A percentile compares a stretch with the other conserved stretches of the same genome.
phyloP scores from a whole-genome alignment of 2,113 vertebrate species.

The Mellivora capensis region DNA sequence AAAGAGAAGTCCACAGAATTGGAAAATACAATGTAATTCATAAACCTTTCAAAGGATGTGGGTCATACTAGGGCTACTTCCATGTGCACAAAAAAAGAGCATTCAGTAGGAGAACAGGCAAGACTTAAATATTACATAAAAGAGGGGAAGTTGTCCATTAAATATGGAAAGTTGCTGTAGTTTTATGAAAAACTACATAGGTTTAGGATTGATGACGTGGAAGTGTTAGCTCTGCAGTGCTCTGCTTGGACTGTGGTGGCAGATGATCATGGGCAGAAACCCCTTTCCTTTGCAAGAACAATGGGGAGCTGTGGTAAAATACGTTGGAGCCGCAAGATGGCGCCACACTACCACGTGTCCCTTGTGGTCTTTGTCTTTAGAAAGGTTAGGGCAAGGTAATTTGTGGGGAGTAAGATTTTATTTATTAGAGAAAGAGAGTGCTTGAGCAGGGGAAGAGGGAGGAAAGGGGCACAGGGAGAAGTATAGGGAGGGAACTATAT shows the following conservation, averaged over 20 bases:
- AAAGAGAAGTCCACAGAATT: neutral
- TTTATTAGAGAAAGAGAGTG: neutral
- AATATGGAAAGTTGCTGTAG: neutral
- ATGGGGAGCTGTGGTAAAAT: neutral
- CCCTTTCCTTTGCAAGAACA: neutral
- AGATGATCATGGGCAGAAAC: neutral
- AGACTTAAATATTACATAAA: neutral
- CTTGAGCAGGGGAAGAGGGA: neutral
- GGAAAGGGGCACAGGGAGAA: neutral
- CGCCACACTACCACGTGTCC: neutral
- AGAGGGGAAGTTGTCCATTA: neutral
- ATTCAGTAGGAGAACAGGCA: neutral
- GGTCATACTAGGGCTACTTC: too few species aligned
- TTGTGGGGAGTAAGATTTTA: neutral
- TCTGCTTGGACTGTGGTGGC: too few species aligned
- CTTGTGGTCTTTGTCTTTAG: neutral
- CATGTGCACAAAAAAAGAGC: neutral
- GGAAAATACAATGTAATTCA: neutral
- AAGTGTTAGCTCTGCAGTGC: neutral
- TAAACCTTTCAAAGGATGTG: neutral
- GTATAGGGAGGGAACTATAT: neutral
- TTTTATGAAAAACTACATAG: neutral
- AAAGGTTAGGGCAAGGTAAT: neutral
- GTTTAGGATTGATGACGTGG: neutral
- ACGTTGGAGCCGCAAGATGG: neutral